Base-by-base conservation (phyloP, 92 coral and sea anemone species). In the Epizoanthus rinbou region DNA sequence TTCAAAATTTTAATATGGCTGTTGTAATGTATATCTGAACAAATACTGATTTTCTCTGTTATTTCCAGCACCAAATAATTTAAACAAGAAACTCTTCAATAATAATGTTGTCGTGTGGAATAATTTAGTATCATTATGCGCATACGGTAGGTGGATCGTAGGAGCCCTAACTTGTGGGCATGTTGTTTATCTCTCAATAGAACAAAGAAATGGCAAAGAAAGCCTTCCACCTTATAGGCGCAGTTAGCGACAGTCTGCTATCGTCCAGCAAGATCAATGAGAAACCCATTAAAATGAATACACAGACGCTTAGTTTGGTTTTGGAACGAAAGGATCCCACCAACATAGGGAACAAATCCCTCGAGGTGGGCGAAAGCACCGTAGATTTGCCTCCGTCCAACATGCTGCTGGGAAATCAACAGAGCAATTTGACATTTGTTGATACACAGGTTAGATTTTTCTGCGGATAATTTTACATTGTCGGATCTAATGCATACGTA, bases 201-300 rank as follows among this genome's bases (percentile, higher is more conserved):
- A 91, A 78, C 52, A 91, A 91, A 65, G 81, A 64, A 5, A 69
- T 92, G n/a, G 92, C 90, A 6, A 57, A 73, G 66, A 93, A 83
- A 74, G 95, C 92, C 73, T 75, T 87, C 78, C 17, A 21, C 33
- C 72, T 93, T n/a, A 89, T 93, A 41, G 74, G 73, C 22, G 74
- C 64, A 10, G 87, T 93, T 23, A 90, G 95, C 21, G 95, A 89
- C 62, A 89, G 95, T 41, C 83, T 93, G 74, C 64, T 93, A 19
- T 73, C 88, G 5, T 80, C 89, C 22, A 74, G 68, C 53, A 79
- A 81, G 25, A 80, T 85, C 60, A 89, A 88, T 23, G 92, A 91
- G 73, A 67, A 82, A 37, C 89, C 92, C 35, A 59, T 85, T 13
- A 47, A 80, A 73, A 72, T 91, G 64, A 75, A 87, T 69, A 93